A percentile compares a stretch with the other conserved stretches of the same genome.
These are phyloP conservation scores for Polylopha cassiicola DNA, from an alignment of 2,888 invertebrate genomes.

Conservation along the genomic window DNA sequence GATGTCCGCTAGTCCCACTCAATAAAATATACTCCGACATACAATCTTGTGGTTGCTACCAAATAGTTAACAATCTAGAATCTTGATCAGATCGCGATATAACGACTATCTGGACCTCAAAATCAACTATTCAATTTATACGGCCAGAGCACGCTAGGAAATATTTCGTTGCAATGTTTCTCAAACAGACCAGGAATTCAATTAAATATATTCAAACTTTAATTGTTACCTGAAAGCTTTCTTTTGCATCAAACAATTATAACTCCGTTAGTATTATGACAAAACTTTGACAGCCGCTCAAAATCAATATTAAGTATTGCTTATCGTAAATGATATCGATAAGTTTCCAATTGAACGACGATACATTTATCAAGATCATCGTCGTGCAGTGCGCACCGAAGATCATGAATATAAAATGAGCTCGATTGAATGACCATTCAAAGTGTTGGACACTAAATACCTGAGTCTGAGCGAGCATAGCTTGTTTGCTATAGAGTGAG, in stretches of 20 bases:
- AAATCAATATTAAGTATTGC: constrained; percentile 23
- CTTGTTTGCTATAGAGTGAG: too few species aligned
- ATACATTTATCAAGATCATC: constrained; percentile 45
- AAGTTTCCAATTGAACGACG: constrained; percentile 27
- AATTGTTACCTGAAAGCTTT: too few species aligned
- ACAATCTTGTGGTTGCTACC: constrained; percentile 54
- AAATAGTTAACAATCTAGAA: constrained; percentile 52
- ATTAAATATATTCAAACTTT: too few species aligned
- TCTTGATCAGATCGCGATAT: constrained; percentile 44
- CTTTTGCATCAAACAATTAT: too few species aligned
- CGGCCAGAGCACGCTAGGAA: constrained; percentile 45
- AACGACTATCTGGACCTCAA: constrained; percentile 40
- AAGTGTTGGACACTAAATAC: constrained; percentile 39
- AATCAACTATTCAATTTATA: constrained; percentile 50
- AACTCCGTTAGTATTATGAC: too few species aligned
- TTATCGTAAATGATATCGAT: constrained; percentile 30
- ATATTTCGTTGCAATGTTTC: constrained; percentile 40
- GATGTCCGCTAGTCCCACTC: constrained; percentile 35
- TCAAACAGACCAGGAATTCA: constrained; percentile 24
- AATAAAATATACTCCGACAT: constrained; percentile 47
- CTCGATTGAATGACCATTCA: constrained; percentile 37
- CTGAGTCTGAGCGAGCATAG: constrained; percentile 22
- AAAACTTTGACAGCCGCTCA: too few species aligned
- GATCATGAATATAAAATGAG: constrained; percentile 49
- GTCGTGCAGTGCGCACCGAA: constrained; percentile 35